Evolutionary conservation across 2,113 vertebrate genomes (phyloP), one percentile per base, ranked within the genome.

Genomic region (Sphaerodactylus townsendi): DNA sequence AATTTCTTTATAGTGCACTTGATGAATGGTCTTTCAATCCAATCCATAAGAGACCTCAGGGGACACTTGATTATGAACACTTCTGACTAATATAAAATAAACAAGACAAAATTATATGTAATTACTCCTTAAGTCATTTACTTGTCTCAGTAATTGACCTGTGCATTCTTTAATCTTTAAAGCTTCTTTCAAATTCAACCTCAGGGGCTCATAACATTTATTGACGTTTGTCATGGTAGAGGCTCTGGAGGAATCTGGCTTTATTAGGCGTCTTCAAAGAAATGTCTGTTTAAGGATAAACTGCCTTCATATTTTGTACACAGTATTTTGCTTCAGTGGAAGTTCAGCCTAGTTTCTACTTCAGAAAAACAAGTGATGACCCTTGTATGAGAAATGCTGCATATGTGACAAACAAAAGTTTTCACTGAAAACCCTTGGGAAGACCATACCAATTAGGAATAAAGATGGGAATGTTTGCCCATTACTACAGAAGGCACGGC

Each of bases 131-230:
- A 88, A 93, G 91, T 95, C 91, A 83, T 93, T 93, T 92, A 88
- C 89, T 93, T 90, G 84, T 88, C 92, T 95, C 91, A 83, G 70
- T 92, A 94, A 95, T 94, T 95, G 96, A 95, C 94, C 95, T 91
- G 90, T 90, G 89, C 87, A 65, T 94, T 92, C 92, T 96, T 96
- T 95, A 92, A 94, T 95, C 92, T 95, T 95, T 95, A 94, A 95
- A 93, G 93, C 87, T 86, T 87, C 90, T 94, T 95, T 93, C 92
- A 91, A 94, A 95, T 93, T 93, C 94, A 93, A 93, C 94, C 92
- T 92, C 85, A 2, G 93, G 95, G 95, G 94, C 87, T 88, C 92
- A 91, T 93, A 90, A 78, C 62, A 85, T 92, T 93, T 94, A 92
- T 86, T 94, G 95, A 94, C 86, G 48, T 94, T 93, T 92, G 94